Base-by-base conservation (phyloP, 2,797 vertebrate genomes). In the Coluber constrictor region DNA sequence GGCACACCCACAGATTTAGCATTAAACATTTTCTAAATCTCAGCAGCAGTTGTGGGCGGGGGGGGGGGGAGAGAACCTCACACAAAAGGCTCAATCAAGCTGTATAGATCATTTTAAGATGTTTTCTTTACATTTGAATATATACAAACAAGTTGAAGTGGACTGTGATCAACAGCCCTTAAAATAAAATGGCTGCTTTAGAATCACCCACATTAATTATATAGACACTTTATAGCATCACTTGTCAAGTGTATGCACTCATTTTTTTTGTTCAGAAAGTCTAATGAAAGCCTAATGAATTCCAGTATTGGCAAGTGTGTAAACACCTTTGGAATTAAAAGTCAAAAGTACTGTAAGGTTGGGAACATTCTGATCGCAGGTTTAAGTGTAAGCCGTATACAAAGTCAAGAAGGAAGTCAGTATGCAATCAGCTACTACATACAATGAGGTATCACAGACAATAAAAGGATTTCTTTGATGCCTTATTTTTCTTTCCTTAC, bases 121-220 rank as follows among this genome's bases (percentile, higher is more conserved):
- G 92, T 93, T 87, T 66, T 89, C 60, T 60, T 91, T 54, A 43
- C 15, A 90, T 74, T 23, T 90, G 61, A 70, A 90, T 74, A 23
- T 25, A 47, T 25, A 90, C 66, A 83, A n/a, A 27, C 63, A 54
- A 91, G 47, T 63, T 9, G 56, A 63, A 32, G 37, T 7, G 9
- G 57, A 47, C 13, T 1, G 11, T 79, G 60, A n/a, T 25, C 87
- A 90, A 79, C 4, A 90, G 57, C 51, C 32, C 60, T 61, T 6
- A 86, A 79, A 59, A 32, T 61, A 92, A 23, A 7, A 86, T 79
- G 43, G 43, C 56, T 37, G 55, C 55, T 55, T 87, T 70, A 79
- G 66, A 70, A 6, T 0, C 93, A 54, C 2, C 51, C 29, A 47
- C 51, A 32, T 23, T 12, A 27, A 88, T 89, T 0, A 0, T 57